These are phyloP conservation scores for Mylabris phalerata DNA, from an alignment of 1,140 invertebrate species.

Conservation along the genomic window DNA sequence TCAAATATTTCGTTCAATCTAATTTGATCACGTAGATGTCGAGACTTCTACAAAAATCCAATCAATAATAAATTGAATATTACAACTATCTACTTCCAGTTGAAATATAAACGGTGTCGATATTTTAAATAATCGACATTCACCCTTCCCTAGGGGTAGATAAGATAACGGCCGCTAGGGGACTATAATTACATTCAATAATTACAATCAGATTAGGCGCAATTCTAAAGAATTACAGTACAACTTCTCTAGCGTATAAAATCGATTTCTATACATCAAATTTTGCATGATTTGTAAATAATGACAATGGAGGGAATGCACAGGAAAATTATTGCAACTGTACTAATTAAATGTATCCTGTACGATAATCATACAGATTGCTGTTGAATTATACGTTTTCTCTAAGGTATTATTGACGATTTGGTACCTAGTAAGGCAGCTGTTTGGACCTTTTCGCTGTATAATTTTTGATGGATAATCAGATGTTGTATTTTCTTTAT, in stretches of 20 bases:
- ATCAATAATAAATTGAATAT: no score
- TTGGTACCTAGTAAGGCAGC: constrained; percentile 5
- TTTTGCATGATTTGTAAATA: no score
- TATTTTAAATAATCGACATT: background rate
- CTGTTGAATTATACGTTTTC: constrained; percentile 6
- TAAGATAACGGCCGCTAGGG: constrained; percentile 6
- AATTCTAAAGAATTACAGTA: background rate
- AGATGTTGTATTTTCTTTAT: no score
- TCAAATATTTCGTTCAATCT: no score
- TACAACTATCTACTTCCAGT: no score
- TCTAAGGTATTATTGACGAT: background rate
- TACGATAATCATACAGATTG: constrained; percentile 10
- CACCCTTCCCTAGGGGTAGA: constrained; percentile 4
- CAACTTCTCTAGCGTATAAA: no score
- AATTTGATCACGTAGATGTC: no score
- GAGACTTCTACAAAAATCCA: no score
- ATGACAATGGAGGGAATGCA: no score
- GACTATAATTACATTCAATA: constrained; percentile 16
- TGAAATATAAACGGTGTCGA: constrained; percentile 9
- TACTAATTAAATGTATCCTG: constrained; percentile 13
- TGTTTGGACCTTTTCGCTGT: constrained; percentile 2
- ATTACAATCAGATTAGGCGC: constrained; percentile 12
- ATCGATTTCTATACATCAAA: no score
- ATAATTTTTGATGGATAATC: constrained; percentile 2
- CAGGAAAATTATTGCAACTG: no score